A percentile compares a stretch with the other conserved stretches of the same genome.
Conservation (phyloP, 2,113 vertebrate species). For the Menidia beryllina region DNA sequence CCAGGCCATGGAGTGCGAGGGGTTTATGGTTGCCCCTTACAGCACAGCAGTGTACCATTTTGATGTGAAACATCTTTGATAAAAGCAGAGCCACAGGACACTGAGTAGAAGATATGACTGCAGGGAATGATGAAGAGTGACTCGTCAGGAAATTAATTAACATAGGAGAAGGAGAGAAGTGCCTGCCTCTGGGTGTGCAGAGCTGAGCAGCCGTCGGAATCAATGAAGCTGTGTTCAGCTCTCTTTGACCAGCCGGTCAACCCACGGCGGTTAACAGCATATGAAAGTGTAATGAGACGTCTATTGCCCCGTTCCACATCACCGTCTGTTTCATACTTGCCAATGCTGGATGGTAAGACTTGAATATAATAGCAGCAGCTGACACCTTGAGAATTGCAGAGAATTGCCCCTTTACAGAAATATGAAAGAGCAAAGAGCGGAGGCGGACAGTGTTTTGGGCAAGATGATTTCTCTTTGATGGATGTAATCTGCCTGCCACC, state of each 20-base stretch:
- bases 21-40: not conserved
- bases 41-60: not conserved
- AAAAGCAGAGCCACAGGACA: conserved; percentile 44
- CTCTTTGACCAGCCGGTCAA: conserved; percentile 62
- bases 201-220: conserved; percentile 52
- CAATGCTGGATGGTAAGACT: conserved; percentile 40
- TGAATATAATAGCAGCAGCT: conserved; percentile 57
- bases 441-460: conserved; percentile 55
- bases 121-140: conserved; percentile 58
- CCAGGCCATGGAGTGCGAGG: conserved; percentile 22
- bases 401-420: conserved; percentile 44
- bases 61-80: conserved; percentile 57
- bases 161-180: conserved; percentile 45
- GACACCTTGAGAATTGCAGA: conserved; percentile 66
- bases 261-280: conserved; percentile 55
- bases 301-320: conserved; percentile 50
- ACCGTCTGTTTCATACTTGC: conserved; percentile 41
- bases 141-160: conserved; percentile 78
- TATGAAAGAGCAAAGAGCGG: conserved; percentile 34
- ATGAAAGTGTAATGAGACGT: conserved; percentile 80
- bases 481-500: conserved; percentile 61
- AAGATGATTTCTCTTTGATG: conserved; percentile 62
- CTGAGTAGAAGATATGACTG: conserved; percentile 28
- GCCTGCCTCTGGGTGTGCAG: conserved; percentile 53
- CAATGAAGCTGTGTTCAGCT: conserved; percentile 50